Percentiles rank a stretch among this genome's conserved stretches.
Evolutionary conservation across 2,888 invertebrate species (phyloP).

Genomic region (Nymphalis urticae): DNA sequence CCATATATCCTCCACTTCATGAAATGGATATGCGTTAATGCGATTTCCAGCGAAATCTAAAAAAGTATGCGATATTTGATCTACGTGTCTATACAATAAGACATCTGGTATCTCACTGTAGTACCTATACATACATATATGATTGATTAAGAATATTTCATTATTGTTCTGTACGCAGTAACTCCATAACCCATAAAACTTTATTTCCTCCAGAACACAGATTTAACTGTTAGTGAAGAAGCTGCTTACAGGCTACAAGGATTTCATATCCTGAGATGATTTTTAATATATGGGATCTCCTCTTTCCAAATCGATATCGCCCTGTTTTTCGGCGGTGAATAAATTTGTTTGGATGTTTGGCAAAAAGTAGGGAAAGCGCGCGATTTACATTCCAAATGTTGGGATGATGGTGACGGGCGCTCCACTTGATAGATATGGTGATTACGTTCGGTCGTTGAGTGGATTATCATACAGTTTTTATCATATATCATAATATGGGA

Average conservation of each 20-base stretch:
- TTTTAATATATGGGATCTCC: constrained; percentile 41
- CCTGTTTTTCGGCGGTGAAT: constrained; percentile 61
- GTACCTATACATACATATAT: too few species aligned
- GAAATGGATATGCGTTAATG: too few species aligned
- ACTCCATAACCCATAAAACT: too few species aligned
- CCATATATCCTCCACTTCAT: too few species aligned
- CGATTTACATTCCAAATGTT: constrained; percentile 70
- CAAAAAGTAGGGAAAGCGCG: constrained; percentile 71
- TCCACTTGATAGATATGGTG: constrained; percentile 54
- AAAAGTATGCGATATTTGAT: too few species aligned
- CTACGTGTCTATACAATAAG: too few species aligned
- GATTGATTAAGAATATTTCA: too few species aligned
- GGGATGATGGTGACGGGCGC: constrained; percentile 49
- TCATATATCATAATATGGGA: constrained; percentile 5
- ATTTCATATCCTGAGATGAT: constrained; percentile 44
- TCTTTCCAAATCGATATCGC: constrained; percentile 46
- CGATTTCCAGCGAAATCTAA: too few species aligned
- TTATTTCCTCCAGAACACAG: too few species aligned
- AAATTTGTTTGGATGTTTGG: constrained; percentile 72
- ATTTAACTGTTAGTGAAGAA: too few species aligned
- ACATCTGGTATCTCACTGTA: too few species aligned
- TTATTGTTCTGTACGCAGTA: too few species aligned
- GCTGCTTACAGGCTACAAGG: neutral
- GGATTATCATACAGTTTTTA: constrained; percentile 17
- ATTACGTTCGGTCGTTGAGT: constrained; percentile 35